Percentiles rank a stretch among this genome's conserved stretches.
These are phyloP conservation scores for Sula dactylatra DNA, from an alignment of 2,113 vertebrate genomes.

Conservation along the genomic window DNA sequence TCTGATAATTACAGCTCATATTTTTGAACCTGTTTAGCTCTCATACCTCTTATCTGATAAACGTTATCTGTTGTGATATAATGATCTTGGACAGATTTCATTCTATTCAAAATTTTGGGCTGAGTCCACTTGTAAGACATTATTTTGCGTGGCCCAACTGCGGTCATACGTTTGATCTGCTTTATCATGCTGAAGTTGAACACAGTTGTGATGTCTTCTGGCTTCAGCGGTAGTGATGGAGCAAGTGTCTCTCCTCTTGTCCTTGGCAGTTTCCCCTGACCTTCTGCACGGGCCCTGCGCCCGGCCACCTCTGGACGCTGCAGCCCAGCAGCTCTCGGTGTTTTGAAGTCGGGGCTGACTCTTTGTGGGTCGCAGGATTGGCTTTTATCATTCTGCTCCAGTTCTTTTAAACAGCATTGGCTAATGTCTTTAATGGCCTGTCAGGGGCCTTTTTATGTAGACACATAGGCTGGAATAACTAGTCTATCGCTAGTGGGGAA, in stretches of 20 bases:
- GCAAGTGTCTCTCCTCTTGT: too few relatives aligned
- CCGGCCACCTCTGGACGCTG: neutral
- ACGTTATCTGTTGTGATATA: neutral
- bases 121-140: neutral
- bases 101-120: neutral
- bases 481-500: neutral
- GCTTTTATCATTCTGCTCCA: neutral
- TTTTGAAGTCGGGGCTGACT: neutral
- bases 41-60: neutral
- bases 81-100: neutral
- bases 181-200: neutral
- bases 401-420: neutral
- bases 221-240: neutral
- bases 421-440: too few relatives aligned
- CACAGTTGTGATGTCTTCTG: neutral
- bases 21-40: neutral
- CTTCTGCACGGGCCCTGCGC: neutral
- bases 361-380: neutral
- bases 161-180: rapidly evolving
- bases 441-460: neutral
- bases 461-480: neutral
- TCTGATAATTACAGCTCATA: neutral
- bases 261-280: neutral
- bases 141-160: neutral
- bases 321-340: neutral